Base-by-base conservation (phyloP, 2,888 invertebrate genomes). In the Zygaena filipendulae region DNA sequence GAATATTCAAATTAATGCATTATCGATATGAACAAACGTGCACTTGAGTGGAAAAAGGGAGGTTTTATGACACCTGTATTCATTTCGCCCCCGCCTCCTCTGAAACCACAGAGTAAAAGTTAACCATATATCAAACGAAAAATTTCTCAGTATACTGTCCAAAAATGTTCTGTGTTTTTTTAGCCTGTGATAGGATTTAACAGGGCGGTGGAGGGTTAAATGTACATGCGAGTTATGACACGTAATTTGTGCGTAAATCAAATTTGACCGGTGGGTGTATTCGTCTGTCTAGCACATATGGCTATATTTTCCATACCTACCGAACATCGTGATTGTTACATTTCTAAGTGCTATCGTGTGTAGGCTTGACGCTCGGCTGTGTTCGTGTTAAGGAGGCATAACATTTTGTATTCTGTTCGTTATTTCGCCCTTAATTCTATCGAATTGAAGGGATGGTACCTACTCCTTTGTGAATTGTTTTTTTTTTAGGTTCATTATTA, bases 1-100 rank as follows among this genome's bases (percentile, higher is more conserved):
- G 77, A 77, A 77, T 77, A 75, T 79, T 75, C 71, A 75, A 79
- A 79, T 79, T 79, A 77, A 74, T 71, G 79, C 71, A 72, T 79
- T 77, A 75, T 63, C 71, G 59, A 77, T 75, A 67, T 46, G 56
- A 59, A 49, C 62, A 55, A 62, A 69, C 63, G 71, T 63, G 68
- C 70, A 66, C 62, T 67, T 56, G 70, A 62, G 56, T 64, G 57
- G 54, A 59, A 58, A 57, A 49, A 51, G 66, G 69, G 62, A 52
- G 55, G 51, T 51, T 62, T 64, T 64, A 59, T 60, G 55, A 59
- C 68, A 62, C 59, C 55, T 51, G 43, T 59, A 49, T 52, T 57
- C 38, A 55, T 36, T 42, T 43, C 18, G 37, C 29, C 40, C 27
- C 35, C 44, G 40, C 42, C 30, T 44, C 40, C 43, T 36, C 41